Evolutionary conservation across 2,797 vertebrate genomes (phyloP).

Genomic region (Poecilia picta): DNA sequence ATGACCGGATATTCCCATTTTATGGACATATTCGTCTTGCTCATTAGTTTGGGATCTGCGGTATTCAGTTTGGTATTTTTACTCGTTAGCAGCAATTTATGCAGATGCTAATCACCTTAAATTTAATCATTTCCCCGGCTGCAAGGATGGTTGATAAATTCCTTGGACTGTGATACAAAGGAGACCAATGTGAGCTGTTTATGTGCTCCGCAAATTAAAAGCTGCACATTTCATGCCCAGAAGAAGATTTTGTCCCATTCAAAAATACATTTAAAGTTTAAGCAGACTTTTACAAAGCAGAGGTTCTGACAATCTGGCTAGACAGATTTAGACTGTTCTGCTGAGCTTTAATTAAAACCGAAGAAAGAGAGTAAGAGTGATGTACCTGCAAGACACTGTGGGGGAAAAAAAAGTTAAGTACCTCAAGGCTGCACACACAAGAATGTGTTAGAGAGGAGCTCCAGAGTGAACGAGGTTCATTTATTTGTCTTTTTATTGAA

Average conservation of each 20-base stretch:
- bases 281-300: constrained; percentile 26
- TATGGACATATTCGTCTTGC: constrained; percentile 42
- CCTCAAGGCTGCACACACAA: neutral
- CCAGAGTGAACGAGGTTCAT: neutral
- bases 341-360: constrained; percentile 53
- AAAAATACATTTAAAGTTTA: constrained; percentile 38
- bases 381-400: constrained; percentile 11
- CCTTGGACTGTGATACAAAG: constrained; percentile 27
- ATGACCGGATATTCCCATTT: constrained; percentile 21
- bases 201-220: constrained; percentile 14
- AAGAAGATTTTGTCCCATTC: constrained; percentile 14
- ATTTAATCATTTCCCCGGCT: constrained; percentile 33
- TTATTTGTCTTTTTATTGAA: neutral
- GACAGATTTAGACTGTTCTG: constrained; percentile 23
- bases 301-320: constrained; percentile 12
- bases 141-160: constrained; percentile 23
- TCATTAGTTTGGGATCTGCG: constrained; percentile 28
- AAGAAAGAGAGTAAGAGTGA: constrained; percentile 11
- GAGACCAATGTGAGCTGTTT: constrained; percentile 8
- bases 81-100: constrained; percentile 53
- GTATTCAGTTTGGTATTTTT: constrained; percentile 32
- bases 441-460: constrained; percentile 8
- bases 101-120: constrained; percentile 46
- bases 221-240: constrained; percentile 11
- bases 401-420: neutral